phyloP scores from a whole-genome alignment of 2,888 invertebrate genomes.

The Thalpophila matura region DNA sequence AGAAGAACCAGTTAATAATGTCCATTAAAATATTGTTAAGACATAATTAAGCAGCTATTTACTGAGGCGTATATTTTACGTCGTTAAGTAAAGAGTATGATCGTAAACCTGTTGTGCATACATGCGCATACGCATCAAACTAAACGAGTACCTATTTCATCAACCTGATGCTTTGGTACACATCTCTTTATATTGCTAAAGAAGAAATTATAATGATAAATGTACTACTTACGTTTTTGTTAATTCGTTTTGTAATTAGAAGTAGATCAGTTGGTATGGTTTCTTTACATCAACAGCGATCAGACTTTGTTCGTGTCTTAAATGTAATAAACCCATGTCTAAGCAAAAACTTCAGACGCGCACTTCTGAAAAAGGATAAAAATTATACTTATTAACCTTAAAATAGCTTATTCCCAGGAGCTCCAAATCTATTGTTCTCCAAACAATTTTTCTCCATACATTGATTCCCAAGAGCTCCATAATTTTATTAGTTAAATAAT shows the following conservation, averaged over 20 bases:
- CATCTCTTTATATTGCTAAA: neutral
- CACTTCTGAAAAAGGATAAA: too few species aligned
- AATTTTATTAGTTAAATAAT: too few species aligned
- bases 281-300: neutral
- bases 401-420: too few species aligned
- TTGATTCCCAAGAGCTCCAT: too few species aligned
- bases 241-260: conserved; percentile 12
- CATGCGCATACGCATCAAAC: conserved; percentile 4
- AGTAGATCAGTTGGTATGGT: neutral
- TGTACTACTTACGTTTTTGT: neutral
- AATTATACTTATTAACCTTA: too few species aligned
- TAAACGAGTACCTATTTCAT: conserved; percentile 18
- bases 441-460: too few species aligned
- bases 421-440: too few species aligned
- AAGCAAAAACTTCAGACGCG: too few species aligned
- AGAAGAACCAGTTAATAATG: neutral
- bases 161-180: conserved; percentile 12
- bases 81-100: conserved; percentile 9
- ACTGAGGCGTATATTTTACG: conserved; percentile 9
- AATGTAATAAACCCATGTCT: neutral
- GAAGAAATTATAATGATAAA: conserved; percentile 18
- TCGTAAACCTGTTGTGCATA: conserved; percentile 13
- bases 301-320: neutral
- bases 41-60: conserved; percentile 15
- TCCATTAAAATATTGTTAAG: conserved; percentile 8